Evolutionary conservation across 1,140 invertebrate species (phyloP).

Genomic region (Orchesella cincta): DNA sequence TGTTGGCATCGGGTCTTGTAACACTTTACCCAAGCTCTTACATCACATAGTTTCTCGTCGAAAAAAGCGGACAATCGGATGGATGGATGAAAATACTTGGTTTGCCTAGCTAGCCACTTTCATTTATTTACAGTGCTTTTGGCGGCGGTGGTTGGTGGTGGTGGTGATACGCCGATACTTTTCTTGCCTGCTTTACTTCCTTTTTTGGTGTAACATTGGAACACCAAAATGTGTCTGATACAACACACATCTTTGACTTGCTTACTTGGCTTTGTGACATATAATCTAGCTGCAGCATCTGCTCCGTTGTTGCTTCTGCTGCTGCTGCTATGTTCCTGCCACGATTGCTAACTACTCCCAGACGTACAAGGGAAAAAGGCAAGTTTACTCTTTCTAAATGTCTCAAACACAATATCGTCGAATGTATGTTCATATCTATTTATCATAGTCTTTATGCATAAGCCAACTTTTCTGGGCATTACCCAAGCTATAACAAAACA

Average conservation of each 20-base stretch:
- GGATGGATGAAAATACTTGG: not conserved
- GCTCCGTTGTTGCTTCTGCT: no score
- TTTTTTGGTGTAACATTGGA: not conserved
- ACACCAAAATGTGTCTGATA: slow-evolving; percentile 10
- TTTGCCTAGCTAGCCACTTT: not conserved
- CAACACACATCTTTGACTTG: slow-evolving; percentile 3
- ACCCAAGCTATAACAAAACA: not conserved
- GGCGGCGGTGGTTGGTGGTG: slow-evolving; percentile 5
- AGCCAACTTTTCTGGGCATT: not conserved
- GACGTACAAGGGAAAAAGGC: no score
- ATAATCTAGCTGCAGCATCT: not conserved
- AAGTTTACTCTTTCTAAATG: no score
- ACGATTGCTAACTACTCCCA: no score
- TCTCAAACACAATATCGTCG: no score
- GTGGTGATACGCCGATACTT: not conserved
- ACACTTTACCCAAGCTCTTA: not conserved
- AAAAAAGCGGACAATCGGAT: not conserved
- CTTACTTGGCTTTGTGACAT: slow-evolving; percentile 8
- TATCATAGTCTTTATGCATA: no score
- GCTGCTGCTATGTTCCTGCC: no score
- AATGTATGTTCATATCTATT: no score
- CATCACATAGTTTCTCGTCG: not conserved
- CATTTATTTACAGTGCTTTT: slow-evolving; percentile 14
- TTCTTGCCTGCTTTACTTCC: slow-evolving; percentile 1
- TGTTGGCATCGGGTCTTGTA: not conserved